A percentile compares a stretch with the other conserved stretches of the same genome.
Evolutionary conservation across 2,797 vertebrate genomes (phyloP).

Genomic region (Poecilia wingei): DNA sequence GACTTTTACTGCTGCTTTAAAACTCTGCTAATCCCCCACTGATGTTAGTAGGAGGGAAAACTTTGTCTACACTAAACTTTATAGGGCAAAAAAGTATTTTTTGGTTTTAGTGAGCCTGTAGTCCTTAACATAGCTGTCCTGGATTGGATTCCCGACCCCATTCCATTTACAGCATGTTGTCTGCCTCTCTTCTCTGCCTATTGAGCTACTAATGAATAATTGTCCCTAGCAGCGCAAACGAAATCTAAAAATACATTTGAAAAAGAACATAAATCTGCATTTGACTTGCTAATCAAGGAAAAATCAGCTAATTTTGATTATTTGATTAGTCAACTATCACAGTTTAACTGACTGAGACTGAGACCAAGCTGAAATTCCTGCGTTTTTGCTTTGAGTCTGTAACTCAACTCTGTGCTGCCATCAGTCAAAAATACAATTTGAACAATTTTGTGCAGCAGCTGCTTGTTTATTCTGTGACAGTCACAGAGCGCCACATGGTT

Average conservation of each 20-base stretch:
- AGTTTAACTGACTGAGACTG: background rate
- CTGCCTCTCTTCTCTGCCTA: background rate
- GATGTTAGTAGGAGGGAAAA: background rate
- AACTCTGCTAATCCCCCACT: background rate
- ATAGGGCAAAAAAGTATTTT: too few species aligned
- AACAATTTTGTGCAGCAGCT: background rate
- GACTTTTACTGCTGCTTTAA: background rate
- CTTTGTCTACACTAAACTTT: too few species aligned
- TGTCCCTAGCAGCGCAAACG: background rate
- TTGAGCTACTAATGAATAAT: background rate
- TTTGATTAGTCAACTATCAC: background rate
- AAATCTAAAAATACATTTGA: background rate
- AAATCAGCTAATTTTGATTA: background rate
- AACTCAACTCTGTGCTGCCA: background rate
- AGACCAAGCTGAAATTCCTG: background rate
- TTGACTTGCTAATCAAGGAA: background rate
- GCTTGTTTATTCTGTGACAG: constrained; percentile 1
- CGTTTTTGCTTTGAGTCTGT: background rate
- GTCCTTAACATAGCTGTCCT: background rate
- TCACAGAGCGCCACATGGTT: background rate
- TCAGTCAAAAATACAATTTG: background rate
- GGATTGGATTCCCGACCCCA: background rate
- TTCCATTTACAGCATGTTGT: background rate
- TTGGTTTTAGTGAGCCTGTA: background rate
- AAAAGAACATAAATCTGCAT: background rate